A percentile compares a stretch with the other conserved stretches of the same genome.
Evolutionary conservation across 2,797 vertebrate species (phyloP).

Genomic region (Hippoglossus hippoglossus): DNA sequence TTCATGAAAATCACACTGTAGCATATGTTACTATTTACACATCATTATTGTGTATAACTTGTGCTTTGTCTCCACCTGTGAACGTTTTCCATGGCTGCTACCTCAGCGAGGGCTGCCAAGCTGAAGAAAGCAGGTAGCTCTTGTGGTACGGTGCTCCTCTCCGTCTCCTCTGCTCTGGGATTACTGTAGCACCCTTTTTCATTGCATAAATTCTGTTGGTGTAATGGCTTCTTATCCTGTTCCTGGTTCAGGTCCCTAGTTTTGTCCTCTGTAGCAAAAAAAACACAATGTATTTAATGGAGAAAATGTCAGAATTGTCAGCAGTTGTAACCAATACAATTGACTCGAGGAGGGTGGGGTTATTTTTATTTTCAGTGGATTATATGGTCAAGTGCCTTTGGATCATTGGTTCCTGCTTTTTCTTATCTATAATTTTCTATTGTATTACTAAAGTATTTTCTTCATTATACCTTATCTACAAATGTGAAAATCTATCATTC

Average conservation of each 20-base stretch:
- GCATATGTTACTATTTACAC: not conserved
- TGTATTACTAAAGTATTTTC: no score
- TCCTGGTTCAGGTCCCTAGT: constrained; percentile 88
- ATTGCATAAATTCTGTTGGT: constrained; percentile 88
- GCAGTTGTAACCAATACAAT: not conserved
- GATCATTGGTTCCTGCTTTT: not conserved
- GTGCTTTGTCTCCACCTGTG: constrained; percentile 86
- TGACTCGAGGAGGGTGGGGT: not conserved
- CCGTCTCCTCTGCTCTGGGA: constrained; percentile 79
- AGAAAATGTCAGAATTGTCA: not conserved
- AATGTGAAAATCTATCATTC: no score
- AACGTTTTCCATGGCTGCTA: constrained; percentile 98
- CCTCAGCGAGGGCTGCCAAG: constrained; percentile 96
- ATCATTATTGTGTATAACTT: not conserved
- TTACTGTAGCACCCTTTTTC: constrained; percentile 85
- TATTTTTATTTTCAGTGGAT: not conserved
- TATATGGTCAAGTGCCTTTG: no score
- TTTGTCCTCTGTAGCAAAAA: constrained; percentile 87
- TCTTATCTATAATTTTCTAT: no score
- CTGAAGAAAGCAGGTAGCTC: constrained; percentile 94
- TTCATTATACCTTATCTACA: no score
- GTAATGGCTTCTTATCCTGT: constrained; percentile 89
- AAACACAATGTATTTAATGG: not conserved
- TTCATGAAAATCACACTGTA: not conserved
- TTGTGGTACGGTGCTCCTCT: constrained; percentile 84